phyloP scores from a whole-genome alignment of 2,888 invertebrate genomes.

The Fragum whitleyi region DNA sequence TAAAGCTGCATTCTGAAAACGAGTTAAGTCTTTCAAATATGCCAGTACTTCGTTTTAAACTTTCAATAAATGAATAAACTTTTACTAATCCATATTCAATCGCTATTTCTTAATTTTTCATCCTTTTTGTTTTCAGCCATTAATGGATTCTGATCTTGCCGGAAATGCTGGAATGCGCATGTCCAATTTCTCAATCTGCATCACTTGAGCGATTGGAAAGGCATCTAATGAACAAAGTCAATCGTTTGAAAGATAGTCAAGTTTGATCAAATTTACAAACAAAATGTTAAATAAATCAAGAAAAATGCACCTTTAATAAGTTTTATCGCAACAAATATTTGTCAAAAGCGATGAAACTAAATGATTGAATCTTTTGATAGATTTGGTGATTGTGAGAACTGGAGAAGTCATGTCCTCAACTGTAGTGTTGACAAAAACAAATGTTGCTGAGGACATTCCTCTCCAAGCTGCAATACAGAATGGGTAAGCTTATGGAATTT shows the following conservation, averaged over 20 bases:
- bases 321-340: no score
- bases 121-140: conserved; percentile 24
- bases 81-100: not conserved
- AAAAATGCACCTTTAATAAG: no score
- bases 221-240: not conserved
- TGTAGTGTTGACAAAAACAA: conserved; percentile 55
- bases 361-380: no score
- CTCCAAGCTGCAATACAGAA: not conserved
- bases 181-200: conserved; percentile 11
- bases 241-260: conserved; percentile 31
- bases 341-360: no score
- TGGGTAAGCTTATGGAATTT: conserved; percentile 42
- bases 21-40: no score
- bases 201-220: not conserved
- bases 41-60: no score
- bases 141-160: conserved; percentile 20
- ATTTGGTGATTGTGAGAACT: not conserved
- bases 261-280: conserved; percentile 1
- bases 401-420: conserved; percentile 56
- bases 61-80: no score
- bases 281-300: not conserved
- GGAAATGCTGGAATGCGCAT: conserved; percentile 32
- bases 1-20: not conserved
- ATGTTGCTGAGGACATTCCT: conserved; percentile 23
- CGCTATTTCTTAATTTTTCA: not conserved